These are phyloP conservation scores for Lepidocyrtinus sp. DNA, from an alignment of 2,888 invertebrate genomes.

Conservation along the genomic window DNA sequence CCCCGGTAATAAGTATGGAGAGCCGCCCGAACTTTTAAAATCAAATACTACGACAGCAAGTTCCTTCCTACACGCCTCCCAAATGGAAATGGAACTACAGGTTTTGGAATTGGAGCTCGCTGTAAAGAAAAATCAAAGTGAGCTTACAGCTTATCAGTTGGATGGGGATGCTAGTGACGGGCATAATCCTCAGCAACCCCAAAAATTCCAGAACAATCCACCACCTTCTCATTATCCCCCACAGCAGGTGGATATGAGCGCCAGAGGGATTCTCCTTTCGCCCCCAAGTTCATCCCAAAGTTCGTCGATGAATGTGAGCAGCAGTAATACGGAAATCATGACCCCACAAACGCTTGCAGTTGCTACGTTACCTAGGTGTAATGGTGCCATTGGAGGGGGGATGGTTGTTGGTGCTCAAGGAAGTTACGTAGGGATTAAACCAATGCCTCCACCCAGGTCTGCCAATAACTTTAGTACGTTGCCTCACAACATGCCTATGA, in stretches of 20 bases:
- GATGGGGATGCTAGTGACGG: slow-evolving; percentile 53
- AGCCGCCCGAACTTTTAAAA: slow-evolving; percentile 69
- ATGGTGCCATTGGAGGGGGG: slow-evolving; percentile 63
- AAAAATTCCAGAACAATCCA: slow-evolving; percentile 51
- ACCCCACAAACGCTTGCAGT: slow-evolving; percentile 62
- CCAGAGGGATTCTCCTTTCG: slow-evolving; percentile 64
- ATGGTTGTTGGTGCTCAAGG: no score
- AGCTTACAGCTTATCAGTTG: no score
- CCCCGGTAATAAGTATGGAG: slow-evolving; percentile 65
- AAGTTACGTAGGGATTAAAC: slow-evolving; percentile 58
- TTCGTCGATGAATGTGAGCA: slow-evolving; percentile 52
- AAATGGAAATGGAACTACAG: slow-evolving; percentile 58
- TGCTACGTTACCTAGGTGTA: slow-evolving; percentile 67
- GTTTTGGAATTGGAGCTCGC: slow-evolving; percentile 61
- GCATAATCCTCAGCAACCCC: slow-evolving; percentile 56
- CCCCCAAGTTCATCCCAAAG: slow-evolving; percentile 62
- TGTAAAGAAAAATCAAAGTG: slow-evolving; percentile 59
- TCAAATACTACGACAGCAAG: slow-evolving; percentile 68
- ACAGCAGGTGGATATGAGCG: slow-evolving; percentile 49
- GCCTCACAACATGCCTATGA: slow-evolving; percentile 61
- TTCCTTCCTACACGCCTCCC: slow-evolving; percentile 63
- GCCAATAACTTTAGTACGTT: slow-evolving; percentile 67
- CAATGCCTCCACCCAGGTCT: slow-evolving; percentile 68
- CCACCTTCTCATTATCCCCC: slow-evolving; percentile 48
- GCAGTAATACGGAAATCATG: slow-evolving; percentile 46